phyloP scores from a whole-genome alignment of 2,888 invertebrate genomes.

The Gastracanthus pulcherrimus region DNA sequence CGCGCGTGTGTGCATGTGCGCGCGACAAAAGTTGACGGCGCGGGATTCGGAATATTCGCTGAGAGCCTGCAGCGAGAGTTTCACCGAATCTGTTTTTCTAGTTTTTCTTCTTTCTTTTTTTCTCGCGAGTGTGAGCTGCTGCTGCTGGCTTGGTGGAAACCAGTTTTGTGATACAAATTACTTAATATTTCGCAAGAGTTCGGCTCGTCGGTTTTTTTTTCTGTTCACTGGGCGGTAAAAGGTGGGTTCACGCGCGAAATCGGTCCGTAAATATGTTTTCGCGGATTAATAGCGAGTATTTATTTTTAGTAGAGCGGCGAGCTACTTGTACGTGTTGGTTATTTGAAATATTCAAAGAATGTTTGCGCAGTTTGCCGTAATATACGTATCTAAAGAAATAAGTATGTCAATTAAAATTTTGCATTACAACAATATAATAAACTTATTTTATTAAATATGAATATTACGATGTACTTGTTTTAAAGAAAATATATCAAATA shows the following conservation, averaged over 20 bases:
- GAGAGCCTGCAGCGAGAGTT: not conserved
- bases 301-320: not conserved
- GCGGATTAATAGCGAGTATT: constrained; percentile 15
- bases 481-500: too few species aligned
- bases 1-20: not conserved
- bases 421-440: too few species aligned
- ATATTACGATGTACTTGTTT: too few species aligned
- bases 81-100: not conserved
- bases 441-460: too few species aligned
- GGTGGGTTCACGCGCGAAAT: not conserved
- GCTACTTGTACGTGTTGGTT: not conserved
- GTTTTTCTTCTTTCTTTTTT: not conserved
- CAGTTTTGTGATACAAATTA: constrained; percentile 28
- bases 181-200: constrained; percentile 18
- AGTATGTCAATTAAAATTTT: not conserved
- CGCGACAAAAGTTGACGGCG: not conserved
- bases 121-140: not conserved
- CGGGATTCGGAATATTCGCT: not conserved
- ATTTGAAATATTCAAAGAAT: constrained; percentile 10
- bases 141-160: not conserved
- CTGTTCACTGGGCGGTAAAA: not conserved
- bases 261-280: not conserved
- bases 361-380: not conserved
- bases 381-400: not conserved
- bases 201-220: not conserved